Conservation (phyloP, 2,113 vertebrate species). For the Puntigrus tetrazona region DNA sequence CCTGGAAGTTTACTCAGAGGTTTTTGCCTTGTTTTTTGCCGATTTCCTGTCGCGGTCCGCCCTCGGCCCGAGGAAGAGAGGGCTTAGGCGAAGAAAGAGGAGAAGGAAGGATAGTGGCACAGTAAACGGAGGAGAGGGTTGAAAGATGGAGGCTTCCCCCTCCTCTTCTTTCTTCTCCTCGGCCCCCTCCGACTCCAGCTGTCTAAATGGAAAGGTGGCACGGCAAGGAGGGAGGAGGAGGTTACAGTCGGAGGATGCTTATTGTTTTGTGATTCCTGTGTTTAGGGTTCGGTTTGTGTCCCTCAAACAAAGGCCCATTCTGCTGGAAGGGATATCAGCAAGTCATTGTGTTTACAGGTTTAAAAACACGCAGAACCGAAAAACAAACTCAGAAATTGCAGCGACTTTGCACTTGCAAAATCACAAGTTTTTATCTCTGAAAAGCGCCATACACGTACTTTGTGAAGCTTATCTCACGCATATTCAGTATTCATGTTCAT, state of each 20-base stretch:
- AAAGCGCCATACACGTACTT: no score
- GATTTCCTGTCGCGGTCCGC: slow-evolving; percentile 52
- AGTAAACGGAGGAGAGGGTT: slow-evolving; percentile 38
- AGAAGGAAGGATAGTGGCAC: slow-evolving; percentile 53
- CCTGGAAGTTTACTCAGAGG: slow-evolving; percentile 74
- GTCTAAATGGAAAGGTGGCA: slow-evolving; percentile 52
- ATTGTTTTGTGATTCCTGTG: slow-evolving; percentile 62
- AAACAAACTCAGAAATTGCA: not conserved
- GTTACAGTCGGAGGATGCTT: slow-evolving; percentile 52
- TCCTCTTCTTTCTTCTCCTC: not conserved
- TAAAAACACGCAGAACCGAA: slow-evolving; percentile 10
- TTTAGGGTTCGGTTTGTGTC: slow-evolving; percentile 42
- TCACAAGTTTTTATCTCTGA: no score
- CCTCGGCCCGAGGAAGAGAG: slow-evolving; percentile 56
- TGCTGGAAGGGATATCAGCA: slow-evolving; percentile 33
- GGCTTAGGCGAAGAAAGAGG: slow-evolving; percentile 51
- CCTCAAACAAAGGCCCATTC: slow-evolving; percentile 49
- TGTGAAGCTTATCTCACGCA: not conserved
- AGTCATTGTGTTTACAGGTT: slow-evolving; percentile 51
- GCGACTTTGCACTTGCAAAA: not conserved
- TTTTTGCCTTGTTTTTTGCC: slow-evolving; percentile 49
- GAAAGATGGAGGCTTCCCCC: slow-evolving; percentile 46
- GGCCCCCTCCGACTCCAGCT: slow-evolving; percentile 41
- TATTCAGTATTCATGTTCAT: not conserved
- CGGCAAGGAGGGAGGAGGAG: slow-evolving; percentile 34